phyloP scores from a whole-genome alignment of 2,113 vertebrate genomes.

The Ascaphus truei region DNA sequence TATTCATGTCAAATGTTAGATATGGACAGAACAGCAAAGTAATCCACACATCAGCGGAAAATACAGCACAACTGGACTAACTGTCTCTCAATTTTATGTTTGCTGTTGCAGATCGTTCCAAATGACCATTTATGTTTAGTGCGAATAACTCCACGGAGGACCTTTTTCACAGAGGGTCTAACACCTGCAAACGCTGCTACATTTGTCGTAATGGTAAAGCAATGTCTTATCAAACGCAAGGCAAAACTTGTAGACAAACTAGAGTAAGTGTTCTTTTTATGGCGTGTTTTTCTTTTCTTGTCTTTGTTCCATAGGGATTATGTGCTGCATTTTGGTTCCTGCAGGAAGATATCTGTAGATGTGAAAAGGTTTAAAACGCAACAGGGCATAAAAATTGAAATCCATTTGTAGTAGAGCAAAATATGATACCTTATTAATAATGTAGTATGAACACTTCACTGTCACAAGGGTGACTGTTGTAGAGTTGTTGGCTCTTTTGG shows the following conservation, averaged over 20 bases:
- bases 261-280: conserved; percentile 64
- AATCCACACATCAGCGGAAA: conserved; percentile 1
- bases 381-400: too few species aligned
- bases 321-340: too few species aligned
- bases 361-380: too few species aligned
- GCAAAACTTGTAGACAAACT: conserved; percentile 68
- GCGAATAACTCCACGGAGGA: conserved; percentile 70
- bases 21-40: neutral
- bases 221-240: conserved; percentile 78
- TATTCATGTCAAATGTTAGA: neutral
- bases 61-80: neutral
- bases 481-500: too few species aligned
- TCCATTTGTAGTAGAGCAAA: too few species aligned
- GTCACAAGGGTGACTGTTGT: too few species aligned
- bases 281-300: neutral
- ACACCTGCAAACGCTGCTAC: conserved; percentile 65
- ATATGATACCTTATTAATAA: too few species aligned
- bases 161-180: conserved; percentile 75
- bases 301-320: neutral
- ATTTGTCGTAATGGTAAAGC: conserved; percentile 84
- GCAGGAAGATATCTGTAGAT: too few species aligned
- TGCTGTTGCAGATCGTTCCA: conserved; percentile 44
- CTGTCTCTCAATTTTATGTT: conserved; percentile 13
- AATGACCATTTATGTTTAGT: conserved; percentile 80
- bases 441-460: too few species aligned